phyloP scores from a whole-genome alignment of 2,113 vertebrate genomes.

The Embiotoca jacksoni region DNA sequence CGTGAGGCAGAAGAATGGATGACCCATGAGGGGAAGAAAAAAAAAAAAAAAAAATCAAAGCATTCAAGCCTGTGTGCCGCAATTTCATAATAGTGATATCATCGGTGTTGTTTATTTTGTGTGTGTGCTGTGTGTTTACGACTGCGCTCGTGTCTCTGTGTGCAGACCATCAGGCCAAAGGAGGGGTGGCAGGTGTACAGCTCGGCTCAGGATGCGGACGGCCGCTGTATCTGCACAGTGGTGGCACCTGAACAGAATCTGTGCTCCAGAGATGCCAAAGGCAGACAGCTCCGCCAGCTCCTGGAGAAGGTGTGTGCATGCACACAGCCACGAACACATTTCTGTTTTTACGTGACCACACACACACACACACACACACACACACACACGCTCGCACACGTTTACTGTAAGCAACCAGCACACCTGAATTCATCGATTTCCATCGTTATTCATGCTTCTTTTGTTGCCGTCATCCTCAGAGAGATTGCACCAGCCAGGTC shows the following conservation, averaged over 20 bases:
- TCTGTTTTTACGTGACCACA: neutral
- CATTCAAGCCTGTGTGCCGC: conserved; percentile 3
- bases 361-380: conserved; percentile 20
- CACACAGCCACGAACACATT: conserved; percentile 9
- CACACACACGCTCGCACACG: neutral
- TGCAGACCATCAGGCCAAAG: conserved; percentile 94
- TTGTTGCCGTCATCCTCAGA: conserved; percentile 52
- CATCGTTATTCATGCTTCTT: conserved; percentile 44
- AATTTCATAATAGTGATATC: conserved; percentile 30
- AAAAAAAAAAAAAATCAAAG: conserved; percentile 23
- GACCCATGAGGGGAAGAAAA: conserved; percentile 2
- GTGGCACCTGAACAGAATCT: conserved; percentile 98
- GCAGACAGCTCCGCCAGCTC: conserved; percentile 94
- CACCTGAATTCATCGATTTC: conserved; percentile 51
- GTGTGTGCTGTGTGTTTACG: conserved; percentile 22
- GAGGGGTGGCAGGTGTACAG: conserved; percentile 99
- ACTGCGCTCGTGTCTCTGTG: conserved; percentile 20
- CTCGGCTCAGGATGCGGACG: conserved; percentile 97
- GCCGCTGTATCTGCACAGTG: conserved; percentile 97
- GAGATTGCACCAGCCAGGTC: conserved; percentile 59
- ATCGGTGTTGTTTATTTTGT: conserved; percentile 8
- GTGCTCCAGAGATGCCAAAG: conserved; percentile 97
- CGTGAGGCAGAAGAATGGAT: conserved; percentile 30
- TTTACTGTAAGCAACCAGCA: conserved; percentile 19
- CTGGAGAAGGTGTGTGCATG: conserved; percentile 91